A percentile compares a stretch with the other conserved stretches of the same genome.
These are phyloP conservation scores for Sarcophaga subvicina DNA, from an alignment of 2,888 invertebrate genomes.

Conservation along the genomic window DNA sequence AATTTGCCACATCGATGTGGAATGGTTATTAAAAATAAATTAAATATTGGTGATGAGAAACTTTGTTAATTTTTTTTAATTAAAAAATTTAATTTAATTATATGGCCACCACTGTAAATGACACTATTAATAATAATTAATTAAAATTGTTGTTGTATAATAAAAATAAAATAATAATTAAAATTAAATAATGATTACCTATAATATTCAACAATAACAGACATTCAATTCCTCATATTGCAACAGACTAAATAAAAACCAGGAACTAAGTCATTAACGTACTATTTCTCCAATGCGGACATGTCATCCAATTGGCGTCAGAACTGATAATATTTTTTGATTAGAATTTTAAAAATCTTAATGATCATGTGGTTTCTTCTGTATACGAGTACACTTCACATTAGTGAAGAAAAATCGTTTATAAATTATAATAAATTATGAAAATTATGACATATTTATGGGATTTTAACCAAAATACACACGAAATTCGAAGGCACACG, in stretches of 20 bases:
- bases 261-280: not conserved
- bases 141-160: too few relatives aligned
- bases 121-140: too few relatives aligned
- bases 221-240: not conserved
- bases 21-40: too few relatives aligned
- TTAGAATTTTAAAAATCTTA: not conserved
- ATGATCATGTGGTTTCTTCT: not conserved
- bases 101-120: too few relatives aligned
- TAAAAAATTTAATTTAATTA: too few relatives aligned
- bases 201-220: not conserved
- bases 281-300: not conserved
- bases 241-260: not conserved
- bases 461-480: slow-evolving; percentile 40
- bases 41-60: too few relatives aligned
- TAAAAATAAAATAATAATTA: too few relatives aligned
- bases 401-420: slow-evolving; percentile 39
- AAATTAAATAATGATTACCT: too few relatives aligned
- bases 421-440: slow-evolving; percentile 62
- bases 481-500: slow-evolving; percentile 55
- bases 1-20: too few relatives aligned
- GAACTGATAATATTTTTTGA: not conserved
- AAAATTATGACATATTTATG: slow-evolving; percentile 67
- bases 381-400: not conserved
- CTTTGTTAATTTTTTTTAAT: too few relatives aligned
- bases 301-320: not conserved